Evolutionary conservation across 2,888 invertebrate genomes (phyloP), one percentile per base, ranked within the genome.

Genomic region (Polietes domitor): DNA sequence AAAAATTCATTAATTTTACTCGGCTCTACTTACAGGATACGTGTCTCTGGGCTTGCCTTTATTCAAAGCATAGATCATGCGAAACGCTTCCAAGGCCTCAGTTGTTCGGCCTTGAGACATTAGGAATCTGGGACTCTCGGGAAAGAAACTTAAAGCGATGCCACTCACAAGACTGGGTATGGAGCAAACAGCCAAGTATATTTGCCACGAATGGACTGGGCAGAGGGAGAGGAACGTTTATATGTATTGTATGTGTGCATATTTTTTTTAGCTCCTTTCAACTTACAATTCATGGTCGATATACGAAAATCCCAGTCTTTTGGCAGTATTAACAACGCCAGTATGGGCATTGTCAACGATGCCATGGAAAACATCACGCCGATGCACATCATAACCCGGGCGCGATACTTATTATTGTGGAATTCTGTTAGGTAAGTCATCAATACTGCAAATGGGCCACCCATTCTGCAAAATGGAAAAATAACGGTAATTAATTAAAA

Each of bases 311-410:
- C 91, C 93, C 94, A 94, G 41, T 94, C 90, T 50, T 94, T 92
- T 0, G 96, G 96, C 79, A 97, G 94, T 26, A 97, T 92, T 6
- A 93, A 91, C 95, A 96, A 96, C 1, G 97, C 97, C 72, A 97
- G 89, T 63, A 94, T 92, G n/a, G 96, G 95, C 79, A 96, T 92
- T 1, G 94, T 90, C 76, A 95, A 93, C 86, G 93, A 95, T 17
- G 94, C 96, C 24, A 94, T 88, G 65, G 95, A 94, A 87, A 94
- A 95, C 88, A 95, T 94, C 53, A 95, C 92, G 50, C 96, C 95
- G 17, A 95, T 93, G 77, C 94, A 93, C 88, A 95, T 93, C 71
- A 96, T 93, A 32, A 96, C 94, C n/a, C 94, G 93, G 0, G 95
- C 93, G 26, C 96, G 93, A 85, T 96, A 93, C 85, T 94, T 94